These are phyloP conservation scores for Rhea americana DNA, from an alignment of 2,113 vertebrate species.

Conservation along the genomic window DNA sequence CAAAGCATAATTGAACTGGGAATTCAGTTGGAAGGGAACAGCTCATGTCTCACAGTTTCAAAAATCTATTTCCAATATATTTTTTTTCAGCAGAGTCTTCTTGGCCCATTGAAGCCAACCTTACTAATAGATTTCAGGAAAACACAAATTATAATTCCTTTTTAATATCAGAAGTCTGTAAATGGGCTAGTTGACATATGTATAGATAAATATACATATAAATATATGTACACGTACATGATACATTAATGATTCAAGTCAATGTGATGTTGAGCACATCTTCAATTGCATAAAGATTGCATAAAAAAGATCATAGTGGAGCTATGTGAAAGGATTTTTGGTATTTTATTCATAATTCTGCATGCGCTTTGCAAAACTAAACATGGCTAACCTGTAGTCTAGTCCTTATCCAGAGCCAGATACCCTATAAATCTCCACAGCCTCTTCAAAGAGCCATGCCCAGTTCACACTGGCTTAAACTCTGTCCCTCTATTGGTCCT, in stretches of 20 bases:
- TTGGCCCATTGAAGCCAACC: background rate
- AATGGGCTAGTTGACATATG: background rate
- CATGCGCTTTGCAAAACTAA: background rate
- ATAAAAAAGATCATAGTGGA: background rate
- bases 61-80: background rate
- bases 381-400: background rate
- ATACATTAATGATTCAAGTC: background rate
- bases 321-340: background rate
- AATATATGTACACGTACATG: background rate
- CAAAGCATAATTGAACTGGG: slow-evolving; percentile 29
- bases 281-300: background rate
- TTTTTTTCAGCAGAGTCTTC: background rate
- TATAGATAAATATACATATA: background rate
- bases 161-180: background rate
- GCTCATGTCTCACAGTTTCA: background rate
- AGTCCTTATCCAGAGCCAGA: background rate
- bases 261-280: background rate
- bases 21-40: slow-evolving; percentile 22
- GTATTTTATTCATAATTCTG: background rate
- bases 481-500: background rate
- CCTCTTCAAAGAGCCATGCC: background rate
- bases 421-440: background rate
- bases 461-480: background rate
- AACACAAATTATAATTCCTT: background rate
- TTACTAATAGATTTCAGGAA: background rate